These are phyloP conservation scores for Elanus axillaris DNA, from an alignment of 2,113 vertebrate species.

Conservation along the genomic window DNA sequence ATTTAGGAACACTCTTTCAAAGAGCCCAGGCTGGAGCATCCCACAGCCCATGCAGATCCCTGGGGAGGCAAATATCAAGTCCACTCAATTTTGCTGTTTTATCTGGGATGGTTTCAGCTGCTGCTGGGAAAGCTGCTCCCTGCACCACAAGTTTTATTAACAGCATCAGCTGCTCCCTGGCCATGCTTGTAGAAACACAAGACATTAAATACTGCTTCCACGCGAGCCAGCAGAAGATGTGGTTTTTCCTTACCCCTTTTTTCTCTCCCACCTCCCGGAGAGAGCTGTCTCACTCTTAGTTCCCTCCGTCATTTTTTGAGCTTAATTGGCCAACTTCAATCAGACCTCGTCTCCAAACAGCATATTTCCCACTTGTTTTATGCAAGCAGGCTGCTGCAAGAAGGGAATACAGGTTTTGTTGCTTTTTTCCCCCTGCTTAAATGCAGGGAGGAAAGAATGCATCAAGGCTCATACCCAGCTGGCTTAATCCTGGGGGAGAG, in stretches of 20 bases:
- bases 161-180: background rate
- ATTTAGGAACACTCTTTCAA: background rate
- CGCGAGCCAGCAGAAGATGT: rapidly evolving
- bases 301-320: background rate
- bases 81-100: background rate
- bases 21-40: background rate
- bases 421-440: background rate
- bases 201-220: background rate
- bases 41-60: background rate
- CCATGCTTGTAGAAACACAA: background rate
- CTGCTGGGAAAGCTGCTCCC: background rate
- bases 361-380: background rate
- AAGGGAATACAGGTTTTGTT: background rate
- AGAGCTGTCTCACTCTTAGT: background rate
- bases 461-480: background rate
- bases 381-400: background rate
- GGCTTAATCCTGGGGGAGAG: background rate
- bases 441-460: background rate
- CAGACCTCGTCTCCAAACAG: background rate
- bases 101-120: background rate
- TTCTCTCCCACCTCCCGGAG: rapidly evolving
- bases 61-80: rapidly evolving
- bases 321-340: background rate
- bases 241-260: background rate
- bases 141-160: background rate